These are phyloP conservation scores for Dioctria rufipes DNA, from an alignment of 2,888 invertebrate genomes.

Conservation along the genomic window DNA sequence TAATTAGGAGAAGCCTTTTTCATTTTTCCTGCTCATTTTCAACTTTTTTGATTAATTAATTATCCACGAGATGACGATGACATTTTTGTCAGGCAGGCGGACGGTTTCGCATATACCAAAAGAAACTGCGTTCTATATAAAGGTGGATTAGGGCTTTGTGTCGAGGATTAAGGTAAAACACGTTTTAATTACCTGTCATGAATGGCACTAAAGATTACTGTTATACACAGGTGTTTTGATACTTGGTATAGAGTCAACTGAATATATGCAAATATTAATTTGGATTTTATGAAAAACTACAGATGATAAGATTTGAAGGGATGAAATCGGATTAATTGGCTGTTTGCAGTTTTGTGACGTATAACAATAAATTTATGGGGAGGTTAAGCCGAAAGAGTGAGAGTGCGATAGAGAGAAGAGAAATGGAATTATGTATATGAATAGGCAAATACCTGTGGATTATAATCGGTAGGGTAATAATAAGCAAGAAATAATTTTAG, in stretches of 20 bases:
- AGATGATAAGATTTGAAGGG: too few relatives aligned
- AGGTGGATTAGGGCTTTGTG: slow-evolving; percentile 35
- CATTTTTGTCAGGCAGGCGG: slow-evolving; percentile 14
- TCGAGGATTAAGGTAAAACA: slow-evolving; percentile 24
- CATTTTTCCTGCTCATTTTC: slow-evolving; percentile 19
- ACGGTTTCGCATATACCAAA: neutral
- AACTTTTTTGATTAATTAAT: slow-evolving; percentile 45
- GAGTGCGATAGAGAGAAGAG: too few relatives aligned
- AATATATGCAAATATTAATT: slow-evolving; percentile 13
- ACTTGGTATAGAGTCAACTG: slow-evolving; percentile 23
- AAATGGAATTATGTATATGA: too few relatives aligned
- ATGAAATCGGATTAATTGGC: too few relatives aligned
- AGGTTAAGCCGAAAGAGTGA: too few relatives aligned
- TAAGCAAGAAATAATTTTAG: too few relatives aligned
- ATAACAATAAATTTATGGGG: too few relatives aligned
- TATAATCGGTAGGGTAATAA: too few relatives aligned
- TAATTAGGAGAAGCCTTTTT: slow-evolving; percentile 33
- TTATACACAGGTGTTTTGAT: slow-evolving; percentile 28
- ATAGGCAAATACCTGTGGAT: too few relatives aligned
- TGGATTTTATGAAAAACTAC: neutral
- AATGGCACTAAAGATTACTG: slow-evolving; percentile 20
- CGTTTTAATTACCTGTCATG: slow-evolving; percentile 34
- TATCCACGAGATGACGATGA: slow-evolving; percentile 31
- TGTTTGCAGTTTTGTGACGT: too few relatives aligned
- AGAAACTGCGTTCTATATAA: neutral